These are phyloP conservation scores for Opisthocomus hoazin DNA, from an alignment of 2,113 vertebrate genomes.

Conservation along the genomic window DNA sequence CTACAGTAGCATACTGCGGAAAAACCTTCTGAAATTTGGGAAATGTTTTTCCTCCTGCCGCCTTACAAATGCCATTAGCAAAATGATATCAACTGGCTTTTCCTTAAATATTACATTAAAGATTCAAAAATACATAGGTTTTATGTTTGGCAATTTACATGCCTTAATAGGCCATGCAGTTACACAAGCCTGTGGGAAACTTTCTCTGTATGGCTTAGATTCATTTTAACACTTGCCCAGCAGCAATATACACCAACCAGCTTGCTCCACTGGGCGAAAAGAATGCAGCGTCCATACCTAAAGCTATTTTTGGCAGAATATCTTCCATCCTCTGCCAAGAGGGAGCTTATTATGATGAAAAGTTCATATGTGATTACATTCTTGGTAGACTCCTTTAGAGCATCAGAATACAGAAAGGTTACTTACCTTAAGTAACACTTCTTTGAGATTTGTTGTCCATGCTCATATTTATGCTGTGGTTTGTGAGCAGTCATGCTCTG, in stretches of 20 bases:
- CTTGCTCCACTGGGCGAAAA: not conserved
- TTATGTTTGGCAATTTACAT: not conserved
- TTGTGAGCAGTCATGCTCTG: not conserved
- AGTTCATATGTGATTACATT: not conserved
- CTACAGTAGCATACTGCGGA: not conserved
- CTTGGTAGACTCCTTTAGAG: not conserved
- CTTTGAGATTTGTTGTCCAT: not conserved
- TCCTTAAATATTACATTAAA: not conserved
- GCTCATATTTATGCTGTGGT: not conserved
- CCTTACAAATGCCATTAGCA: not conserved
- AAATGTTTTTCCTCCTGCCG: not conserved
- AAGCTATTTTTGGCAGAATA: not conserved
- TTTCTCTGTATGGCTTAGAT: not conserved
- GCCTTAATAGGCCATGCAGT: not conserved
- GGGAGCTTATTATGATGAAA: not conserved
- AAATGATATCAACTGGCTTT: not conserved
- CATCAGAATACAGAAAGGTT: not conserved
- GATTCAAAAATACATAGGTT: not conserved
- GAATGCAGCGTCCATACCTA: not conserved
- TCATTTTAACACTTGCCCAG: not conserved
- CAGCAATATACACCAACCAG: not conserved
- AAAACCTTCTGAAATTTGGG: not conserved
- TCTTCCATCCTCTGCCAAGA: not conserved
- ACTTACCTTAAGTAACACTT: not conserved
- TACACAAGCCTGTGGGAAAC: not conserved